Percentiles rank a stretch among this genome's conserved stretches.
Conservation (phyloP, 1,140 invertebrate species). For the Procambarus virginalis region DNA sequence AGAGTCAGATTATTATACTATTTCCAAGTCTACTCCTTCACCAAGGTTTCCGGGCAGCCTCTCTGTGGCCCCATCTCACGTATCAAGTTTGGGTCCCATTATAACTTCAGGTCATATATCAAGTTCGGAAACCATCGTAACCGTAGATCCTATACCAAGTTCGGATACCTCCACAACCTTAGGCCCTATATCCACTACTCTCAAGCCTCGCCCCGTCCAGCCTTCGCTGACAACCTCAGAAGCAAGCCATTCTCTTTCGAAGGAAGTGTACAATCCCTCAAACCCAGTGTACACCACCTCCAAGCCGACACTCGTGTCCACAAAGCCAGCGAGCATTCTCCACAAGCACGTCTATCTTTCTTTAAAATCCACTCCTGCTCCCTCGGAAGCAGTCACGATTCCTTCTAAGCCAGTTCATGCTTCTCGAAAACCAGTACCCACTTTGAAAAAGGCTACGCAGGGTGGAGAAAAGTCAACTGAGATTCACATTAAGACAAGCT, state of each 20-base stretch:
- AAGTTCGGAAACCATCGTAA: too few species aligned
- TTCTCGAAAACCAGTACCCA: neutral
- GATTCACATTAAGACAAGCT: neutral
- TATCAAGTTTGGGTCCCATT: neutral
- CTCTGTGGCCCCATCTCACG: neutral
- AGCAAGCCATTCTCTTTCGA: neutral
- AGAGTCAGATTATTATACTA: neutral
- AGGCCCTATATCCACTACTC: neutral
- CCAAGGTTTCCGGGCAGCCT: neutral
- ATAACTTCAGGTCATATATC: too few species aligned
- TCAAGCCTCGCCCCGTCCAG: neutral
- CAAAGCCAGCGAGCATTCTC: neutral
- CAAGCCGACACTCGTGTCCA: neutral
- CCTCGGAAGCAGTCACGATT: neutral
- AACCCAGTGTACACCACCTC: neutral
- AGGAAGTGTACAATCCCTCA: neutral
- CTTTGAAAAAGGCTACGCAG: neutral
- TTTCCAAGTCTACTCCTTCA: neutral
- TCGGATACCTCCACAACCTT: neutral
- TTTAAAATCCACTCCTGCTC: neutral
- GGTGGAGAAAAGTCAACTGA: neutral
- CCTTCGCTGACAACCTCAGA: too few species aligned
- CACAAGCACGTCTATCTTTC: neutral
- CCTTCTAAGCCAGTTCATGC: neutral
- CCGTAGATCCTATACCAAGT: too few species aligned